phyloP scores from a whole-genome alignment of 2,888 invertebrate species.

The Pollenia angustigena region DNA sequence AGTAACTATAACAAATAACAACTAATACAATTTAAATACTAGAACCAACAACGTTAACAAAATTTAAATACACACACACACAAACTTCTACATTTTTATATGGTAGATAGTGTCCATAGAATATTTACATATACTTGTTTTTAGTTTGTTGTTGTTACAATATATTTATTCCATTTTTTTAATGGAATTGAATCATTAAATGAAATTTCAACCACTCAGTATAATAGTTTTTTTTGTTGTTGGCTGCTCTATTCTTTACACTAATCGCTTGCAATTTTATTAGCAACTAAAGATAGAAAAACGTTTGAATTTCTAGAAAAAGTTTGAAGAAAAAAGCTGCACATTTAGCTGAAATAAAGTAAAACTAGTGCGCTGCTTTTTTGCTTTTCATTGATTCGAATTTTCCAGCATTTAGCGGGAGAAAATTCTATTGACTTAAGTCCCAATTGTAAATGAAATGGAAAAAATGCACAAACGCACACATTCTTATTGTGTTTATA shows the following conservation, averaged over 20 bases:
- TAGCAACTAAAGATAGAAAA: slow-evolving; percentile 50
- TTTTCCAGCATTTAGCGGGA: slow-evolving; percentile 64
- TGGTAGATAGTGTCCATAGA: neutral
- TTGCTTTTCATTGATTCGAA: slow-evolving; percentile 56
- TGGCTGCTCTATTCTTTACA: slow-evolving; percentile 37
- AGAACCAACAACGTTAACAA: slow-evolving; percentile 36
- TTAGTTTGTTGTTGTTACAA: slow-evolving; percentile 58
- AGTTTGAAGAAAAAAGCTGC: slow-evolving; percentile 1
- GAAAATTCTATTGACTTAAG: slow-evolving; percentile 56
- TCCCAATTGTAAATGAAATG: slow-evolving; percentile 48
- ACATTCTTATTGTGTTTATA: neutral
- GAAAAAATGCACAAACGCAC: slow-evolving; percentile 5
- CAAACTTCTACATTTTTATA: neutral
- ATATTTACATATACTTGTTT: slow-evolving; percentile 31
- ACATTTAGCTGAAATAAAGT: slow-evolving; percentile 34
- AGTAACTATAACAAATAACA: slow-evolving; percentile 56
- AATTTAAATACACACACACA: slow-evolving; percentile 4
- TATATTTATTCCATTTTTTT: slow-evolving; percentile 66
- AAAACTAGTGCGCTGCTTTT: slow-evolving; percentile 35
- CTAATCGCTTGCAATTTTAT: slow-evolving; percentile 70
- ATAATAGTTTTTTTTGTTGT: slow-evolving; percentile 38
- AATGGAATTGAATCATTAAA: slow-evolving; percentile 73
- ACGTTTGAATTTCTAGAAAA: neutral
- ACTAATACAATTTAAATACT: slow-evolving; percentile 39
- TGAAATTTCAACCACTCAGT: slow-evolving; percentile 67